A percentile compares a stretch with the other conserved stretches of the same genome.
Evolutionary conservation across 2,113 vertebrate genomes (phyloP).

Genomic region (Pelmatolapia mariae): DNA sequence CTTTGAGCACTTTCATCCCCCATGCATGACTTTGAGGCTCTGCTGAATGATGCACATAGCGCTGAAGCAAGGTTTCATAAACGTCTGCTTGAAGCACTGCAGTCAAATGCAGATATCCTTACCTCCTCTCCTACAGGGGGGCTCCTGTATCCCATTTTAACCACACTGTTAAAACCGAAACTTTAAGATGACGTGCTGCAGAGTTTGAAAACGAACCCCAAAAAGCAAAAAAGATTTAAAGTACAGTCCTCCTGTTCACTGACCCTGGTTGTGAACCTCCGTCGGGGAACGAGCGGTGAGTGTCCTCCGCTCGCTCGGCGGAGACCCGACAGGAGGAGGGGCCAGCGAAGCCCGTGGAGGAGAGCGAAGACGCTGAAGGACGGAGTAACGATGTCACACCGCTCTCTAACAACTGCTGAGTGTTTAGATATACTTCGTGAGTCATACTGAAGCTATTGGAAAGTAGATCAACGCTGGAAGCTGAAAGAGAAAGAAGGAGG

Average conservation of each 20-base stretch:
- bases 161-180: not conserved
- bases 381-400: not conserved
- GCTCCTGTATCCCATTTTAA: conserved; percentile 21
- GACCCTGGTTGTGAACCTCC: not conserved
- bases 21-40: not conserved
- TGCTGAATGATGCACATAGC: not conserved
- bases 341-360: not conserved
- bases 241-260: rapidly evolving
- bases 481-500: not conserved
- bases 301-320: not conserved
- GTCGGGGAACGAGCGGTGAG: not conserved
- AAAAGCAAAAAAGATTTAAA: not conserved
- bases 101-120: not conserved
- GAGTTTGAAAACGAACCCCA: not conserved
- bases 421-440: not conserved
- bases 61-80: not conserved
- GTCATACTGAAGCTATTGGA: not conserved
- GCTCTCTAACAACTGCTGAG: not conserved
- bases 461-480: not conserved
- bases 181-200: not conserved
- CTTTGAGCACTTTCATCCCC: rapidly evolving
- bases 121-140: conserved; percentile 8
- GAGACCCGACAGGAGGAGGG: conserved; percentile 34
- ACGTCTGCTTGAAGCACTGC: not conserved
- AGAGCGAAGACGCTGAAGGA: not conserved